Percentiles rank a stretch among this genome's conserved stretches.
phyloP scores from a whole-genome alignment of 2,888 invertebrate species.

The Lasioglossum calceatum region DNA sequence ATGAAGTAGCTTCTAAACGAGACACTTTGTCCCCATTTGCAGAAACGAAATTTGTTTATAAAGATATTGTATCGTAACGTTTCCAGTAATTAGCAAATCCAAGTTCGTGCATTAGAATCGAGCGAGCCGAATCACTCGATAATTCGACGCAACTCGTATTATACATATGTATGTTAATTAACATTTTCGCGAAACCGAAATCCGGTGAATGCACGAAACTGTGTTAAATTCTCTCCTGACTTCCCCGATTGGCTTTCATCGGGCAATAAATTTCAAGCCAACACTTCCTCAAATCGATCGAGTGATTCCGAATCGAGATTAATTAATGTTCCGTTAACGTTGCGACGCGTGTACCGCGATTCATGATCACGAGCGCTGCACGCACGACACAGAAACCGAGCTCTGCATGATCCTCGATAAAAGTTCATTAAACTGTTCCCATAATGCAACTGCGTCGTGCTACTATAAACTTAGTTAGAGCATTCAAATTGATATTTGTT shows the following conservation, averaged over 20 bases:
- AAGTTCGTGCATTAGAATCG: background rate
- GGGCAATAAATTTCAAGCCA: background rate
- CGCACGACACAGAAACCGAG: slow-evolving; percentile 3
- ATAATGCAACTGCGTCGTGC: slow-evolving; percentile 19
- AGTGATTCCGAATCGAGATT: slow-evolving; percentile 9
- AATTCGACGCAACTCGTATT: background rate
- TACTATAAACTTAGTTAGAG: background rate
- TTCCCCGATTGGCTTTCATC: background rate
- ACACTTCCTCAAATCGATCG: background rate
- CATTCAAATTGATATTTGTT: background rate
- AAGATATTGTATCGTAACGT: background rate
- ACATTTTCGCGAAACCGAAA: background rate
- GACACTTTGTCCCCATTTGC: background rate
- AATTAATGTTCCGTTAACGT: slow-evolving; percentile 34
- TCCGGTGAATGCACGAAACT: background rate
- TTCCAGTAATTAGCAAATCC: background rate
- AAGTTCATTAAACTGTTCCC: slow-evolving; percentile 31
- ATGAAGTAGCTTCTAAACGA: background rate
- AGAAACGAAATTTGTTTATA: background rate
- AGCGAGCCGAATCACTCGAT: background rate
- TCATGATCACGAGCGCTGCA: background rate
- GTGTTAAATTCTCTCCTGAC: background rate
- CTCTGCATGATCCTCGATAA: slow-evolving; percentile 19
- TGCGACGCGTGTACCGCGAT: background rate
- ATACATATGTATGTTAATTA: background rate